Evolutionary conservation across 2,797 vertebrate genomes (phyloP), one percentile per base, ranked within the genome.

Genomic region (Periparus ater): DNA sequence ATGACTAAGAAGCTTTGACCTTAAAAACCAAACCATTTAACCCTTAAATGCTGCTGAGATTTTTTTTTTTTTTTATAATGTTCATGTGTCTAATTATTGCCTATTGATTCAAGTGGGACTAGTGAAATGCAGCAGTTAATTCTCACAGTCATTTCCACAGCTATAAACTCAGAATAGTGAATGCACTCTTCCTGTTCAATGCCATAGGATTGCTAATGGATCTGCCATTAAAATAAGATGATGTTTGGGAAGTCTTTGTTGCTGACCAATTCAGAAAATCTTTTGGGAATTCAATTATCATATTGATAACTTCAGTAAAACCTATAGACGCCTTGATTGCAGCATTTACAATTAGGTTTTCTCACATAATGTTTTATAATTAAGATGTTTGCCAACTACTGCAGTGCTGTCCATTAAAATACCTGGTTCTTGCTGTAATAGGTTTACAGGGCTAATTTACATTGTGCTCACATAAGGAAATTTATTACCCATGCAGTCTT

Each of bases 361-460:
- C 78, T 85, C 53, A 66, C 34, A 47, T 75, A 21, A 76, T 85
- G 73, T 92, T 83, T 88, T 88, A 36, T 86, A 83, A 95, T 96
- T 82, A 85, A 66, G 55, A 44, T 72, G 20, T 77, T 91, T 86
- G 62, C 77, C 36, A 77, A 2, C 68, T 93, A 26, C 68, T 88
- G 61, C 68, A 81, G 36, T 78, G 70, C 20, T 84, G 17, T 45
- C 78, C 61, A 83, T 88, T 95, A 88, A 84, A 92, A 77, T 78
- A 89, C 55, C 54, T 85, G 60, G 11, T 58, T 85, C 61, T 72
- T 85, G 34, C 36, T 85, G 30, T 72, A 88, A 50, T 75, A 81
- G 50, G 7, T 85, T 93, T 94, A 84, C 50, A 48, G 23, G n/a
- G 29, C 66, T 85, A 61, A 88, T 95, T 93, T 93, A 67, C 54